phyloP scores from a whole-genome alignment of 2,888 invertebrate species.

The Anarsia innoxiella region DNA sequence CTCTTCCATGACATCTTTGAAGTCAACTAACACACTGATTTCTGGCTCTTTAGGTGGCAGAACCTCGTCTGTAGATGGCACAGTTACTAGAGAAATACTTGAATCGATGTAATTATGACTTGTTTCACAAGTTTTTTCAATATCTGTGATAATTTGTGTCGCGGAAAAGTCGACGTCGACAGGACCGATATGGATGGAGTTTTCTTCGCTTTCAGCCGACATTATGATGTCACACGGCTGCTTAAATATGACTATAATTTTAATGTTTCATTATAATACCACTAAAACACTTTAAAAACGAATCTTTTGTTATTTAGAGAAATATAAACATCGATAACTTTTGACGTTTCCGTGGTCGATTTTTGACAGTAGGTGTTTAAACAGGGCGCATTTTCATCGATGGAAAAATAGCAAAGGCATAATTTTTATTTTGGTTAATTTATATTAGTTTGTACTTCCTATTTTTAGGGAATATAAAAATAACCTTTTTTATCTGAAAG shows the following conservation, averaged over 20 bases:
- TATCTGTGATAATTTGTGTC: constrained; percentile 39
- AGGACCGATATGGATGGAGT: constrained; percentile 36
- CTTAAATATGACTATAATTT: constrained; percentile 26
- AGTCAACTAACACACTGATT: constrained; percentile 8
- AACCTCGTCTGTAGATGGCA: constrained; percentile 32
- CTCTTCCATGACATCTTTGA: constrained; percentile 16
- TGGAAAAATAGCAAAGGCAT: too few relatives aligned
- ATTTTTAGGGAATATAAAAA: too few relatives aligned
- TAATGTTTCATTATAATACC: constrained; percentile 20
- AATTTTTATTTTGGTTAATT: too few relatives aligned
- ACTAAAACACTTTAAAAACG: constrained; percentile 35
- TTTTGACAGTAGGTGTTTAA: constrained; percentile 10
- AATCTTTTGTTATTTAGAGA: constrained; percentile 30
- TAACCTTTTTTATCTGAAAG: too few relatives aligned
- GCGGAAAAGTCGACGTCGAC: constrained; percentile 43
- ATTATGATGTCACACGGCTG: constrained; percentile 31
- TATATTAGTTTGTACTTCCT: too few relatives aligned
- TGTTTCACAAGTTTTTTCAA: constrained; percentile 41
- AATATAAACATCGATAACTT: constrained; percentile 48
- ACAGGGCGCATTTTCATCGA: background rate
- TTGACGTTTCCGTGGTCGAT: constrained; percentile 21
- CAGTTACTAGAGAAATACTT: too few relatives aligned
- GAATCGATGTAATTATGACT: constrained; percentile 39
- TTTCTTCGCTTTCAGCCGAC: constrained; percentile 37
- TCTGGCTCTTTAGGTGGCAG: constrained; percentile 29